These are phyloP conservation scores for Chrysolina haemoptera DNA, from an alignment of 2,888 invertebrate species.

Conservation along the genomic window DNA sequence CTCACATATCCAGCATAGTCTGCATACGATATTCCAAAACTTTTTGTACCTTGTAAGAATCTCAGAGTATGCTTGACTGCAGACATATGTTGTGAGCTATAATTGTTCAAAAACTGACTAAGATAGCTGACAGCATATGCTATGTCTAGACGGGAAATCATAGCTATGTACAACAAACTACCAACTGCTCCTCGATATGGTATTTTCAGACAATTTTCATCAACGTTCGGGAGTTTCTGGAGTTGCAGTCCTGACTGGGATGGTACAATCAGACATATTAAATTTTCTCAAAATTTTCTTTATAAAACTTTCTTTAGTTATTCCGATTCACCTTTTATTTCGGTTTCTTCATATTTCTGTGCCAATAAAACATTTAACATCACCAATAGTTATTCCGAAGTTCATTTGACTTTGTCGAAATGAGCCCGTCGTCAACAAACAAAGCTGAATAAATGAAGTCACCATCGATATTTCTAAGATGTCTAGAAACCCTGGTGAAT, in stretches of 20 bases:
- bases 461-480: slow-evolving; percentile 17
- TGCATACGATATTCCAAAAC: too few relatives aligned
- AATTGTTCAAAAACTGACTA: too few relatives aligned
- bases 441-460: not conserved
- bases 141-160: too few relatives aligned
- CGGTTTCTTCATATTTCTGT: not conserved
- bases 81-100: too few relatives aligned
- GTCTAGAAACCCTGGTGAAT: too few relatives aligned
- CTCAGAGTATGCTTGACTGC: too few relatives aligned
- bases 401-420: slow-evolving; percentile 10
- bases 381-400: slow-evolving; percentile 5
- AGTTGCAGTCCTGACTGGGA: not conserved
- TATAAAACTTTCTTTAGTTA: not conserved
- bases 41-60: too few relatives aligned
- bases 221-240: not conserved
- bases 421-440: slow-evolving; percentile 26
- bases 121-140: too few relatives aligned
- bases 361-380: slow-evolving; percentile 1
- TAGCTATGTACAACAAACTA: not conserved
- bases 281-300: not conserved
- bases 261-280: not conserved
- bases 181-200: not conserved
- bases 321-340: not conserved
- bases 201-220: not conserved
- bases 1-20: too few relatives aligned